phyloP scores from a whole-genome alignment of 2,113 vertebrate genomes.

The Gymnarchus niloticus region DNA sequence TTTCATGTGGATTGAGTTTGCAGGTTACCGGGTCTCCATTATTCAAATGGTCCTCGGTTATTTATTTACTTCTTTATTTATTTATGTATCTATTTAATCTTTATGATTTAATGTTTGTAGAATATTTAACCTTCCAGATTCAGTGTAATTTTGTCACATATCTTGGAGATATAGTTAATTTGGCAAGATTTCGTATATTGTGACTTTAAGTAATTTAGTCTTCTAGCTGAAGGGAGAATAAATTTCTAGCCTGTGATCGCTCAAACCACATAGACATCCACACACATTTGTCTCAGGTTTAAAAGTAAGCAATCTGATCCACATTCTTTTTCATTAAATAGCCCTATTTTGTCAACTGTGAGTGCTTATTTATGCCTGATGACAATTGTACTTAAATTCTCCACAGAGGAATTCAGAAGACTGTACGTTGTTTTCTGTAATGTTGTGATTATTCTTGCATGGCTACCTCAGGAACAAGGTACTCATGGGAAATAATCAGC shows the following conservation, averaged over 20 bases:
- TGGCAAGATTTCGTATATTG: too few species aligned
- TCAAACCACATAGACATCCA: neutral
- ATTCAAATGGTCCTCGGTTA: too few species aligned
- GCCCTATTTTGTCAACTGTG: too few species aligned
- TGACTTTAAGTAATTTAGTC: neutral
- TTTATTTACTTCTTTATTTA: too few species aligned
- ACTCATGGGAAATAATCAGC: neutral
- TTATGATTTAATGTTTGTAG: too few species aligned
- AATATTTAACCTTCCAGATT: too few species aligned
- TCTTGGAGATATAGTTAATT: too few species aligned
- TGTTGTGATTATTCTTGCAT: neutral
- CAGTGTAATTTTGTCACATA: too few species aligned
- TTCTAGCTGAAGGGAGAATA: neutral
- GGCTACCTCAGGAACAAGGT: neutral
- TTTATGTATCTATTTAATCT: too few species aligned
- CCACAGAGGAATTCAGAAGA: neutral
- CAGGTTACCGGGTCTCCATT: too few species aligned
- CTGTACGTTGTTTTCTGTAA: neutral
- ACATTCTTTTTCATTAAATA: neutral
- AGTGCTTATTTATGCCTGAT: neutral
- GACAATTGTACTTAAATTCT: neutral
- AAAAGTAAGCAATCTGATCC: neutral
- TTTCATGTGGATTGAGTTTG: too few species aligned
- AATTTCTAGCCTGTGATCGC: neutral
- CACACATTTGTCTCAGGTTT: neutral